Conservation (phyloP, 2,888 invertebrate genomes). For the Megaustenia siamemsis region DNA sequence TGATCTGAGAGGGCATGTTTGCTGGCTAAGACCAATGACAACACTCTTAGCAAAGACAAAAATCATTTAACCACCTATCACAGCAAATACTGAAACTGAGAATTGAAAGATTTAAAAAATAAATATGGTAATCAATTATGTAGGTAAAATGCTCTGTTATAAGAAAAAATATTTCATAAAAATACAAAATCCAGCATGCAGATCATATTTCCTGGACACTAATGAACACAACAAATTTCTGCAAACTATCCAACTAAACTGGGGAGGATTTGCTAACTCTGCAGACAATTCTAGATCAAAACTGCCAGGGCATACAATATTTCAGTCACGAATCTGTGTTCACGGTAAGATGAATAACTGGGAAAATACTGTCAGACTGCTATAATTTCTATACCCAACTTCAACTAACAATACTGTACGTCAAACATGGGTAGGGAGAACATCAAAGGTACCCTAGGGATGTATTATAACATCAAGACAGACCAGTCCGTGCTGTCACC, state of each 20-base stretch:
- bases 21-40: too few species aligned
- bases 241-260: neutral
- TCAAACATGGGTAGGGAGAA: neutral
- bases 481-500: slow-evolving; percentile 69
- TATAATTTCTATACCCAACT: neutral
- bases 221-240: neutral
- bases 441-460: neutral
- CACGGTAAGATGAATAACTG: neutral
- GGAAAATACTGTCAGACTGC: neutral
- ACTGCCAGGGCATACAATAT: neutral
- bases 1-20: too few species aligned
- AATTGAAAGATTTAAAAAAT: too few species aligned
- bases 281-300: neutral
- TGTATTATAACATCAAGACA: neutral
- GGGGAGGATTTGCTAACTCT: neutral
- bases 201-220: neutral
- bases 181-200: too few species aligned
- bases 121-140: too few species aligned
- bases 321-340: neutral
- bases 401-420: neutral
- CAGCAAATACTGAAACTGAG: too few species aligned
- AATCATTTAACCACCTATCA: too few species aligned
- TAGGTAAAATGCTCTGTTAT: too few species aligned
- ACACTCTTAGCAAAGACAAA: too few species aligned
- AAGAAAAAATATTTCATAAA: too few species aligned